Conservation (phyloP, 2,797 vertebrate genomes). For the Eulemur rubriventer region DNA sequence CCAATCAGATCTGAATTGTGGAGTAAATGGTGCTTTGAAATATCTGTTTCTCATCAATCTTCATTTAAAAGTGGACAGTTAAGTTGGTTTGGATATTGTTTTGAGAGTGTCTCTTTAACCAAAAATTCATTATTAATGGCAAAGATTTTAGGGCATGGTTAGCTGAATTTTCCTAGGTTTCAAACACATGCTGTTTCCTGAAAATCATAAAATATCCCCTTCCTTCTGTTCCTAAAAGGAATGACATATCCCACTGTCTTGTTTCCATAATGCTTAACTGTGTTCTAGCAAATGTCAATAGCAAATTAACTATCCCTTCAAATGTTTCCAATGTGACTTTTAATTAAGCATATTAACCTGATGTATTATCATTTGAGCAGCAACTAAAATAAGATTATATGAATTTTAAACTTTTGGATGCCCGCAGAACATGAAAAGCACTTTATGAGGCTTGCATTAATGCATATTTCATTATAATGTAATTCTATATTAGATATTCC, state of each 20-base stretch:
- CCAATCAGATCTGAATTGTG: background rate
- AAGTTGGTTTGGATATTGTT: background rate
- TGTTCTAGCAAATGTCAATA: constrained; percentile 60
- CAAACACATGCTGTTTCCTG: constrained; percentile 58
- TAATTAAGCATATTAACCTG: constrained; percentile 76
- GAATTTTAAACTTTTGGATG: constrained; percentile 78
- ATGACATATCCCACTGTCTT: constrained; percentile 16
- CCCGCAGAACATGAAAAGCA: constrained; percentile 71
- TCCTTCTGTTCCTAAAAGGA: constrained; percentile 13
- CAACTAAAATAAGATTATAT: constrained; percentile 77
- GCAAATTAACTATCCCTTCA: constrained; percentile 62
- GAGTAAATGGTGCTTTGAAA: background rate
- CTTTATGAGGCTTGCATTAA: constrained; percentile 78
- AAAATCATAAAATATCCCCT: background rate
- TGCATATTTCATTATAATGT: constrained; percentile 83
- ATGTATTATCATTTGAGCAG: constrained; percentile 71
- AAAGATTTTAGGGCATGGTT: constrained; percentile 26
- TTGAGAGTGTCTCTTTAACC: constrained; percentile 46
- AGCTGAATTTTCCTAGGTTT: constrained; percentile 61
- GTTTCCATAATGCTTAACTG: constrained; percentile 15
- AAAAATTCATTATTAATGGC: constrained; percentile 38
- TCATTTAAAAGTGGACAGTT: background rate
- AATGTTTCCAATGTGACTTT: constrained; percentile 72
- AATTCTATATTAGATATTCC: constrained; percentile 82
- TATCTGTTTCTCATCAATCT: background rate